Evolutionary conservation across 2,113 vertebrate species (phyloP), one percentile per base, ranked within the genome.

Genomic region (Tragelaphus scriptus): DNA sequence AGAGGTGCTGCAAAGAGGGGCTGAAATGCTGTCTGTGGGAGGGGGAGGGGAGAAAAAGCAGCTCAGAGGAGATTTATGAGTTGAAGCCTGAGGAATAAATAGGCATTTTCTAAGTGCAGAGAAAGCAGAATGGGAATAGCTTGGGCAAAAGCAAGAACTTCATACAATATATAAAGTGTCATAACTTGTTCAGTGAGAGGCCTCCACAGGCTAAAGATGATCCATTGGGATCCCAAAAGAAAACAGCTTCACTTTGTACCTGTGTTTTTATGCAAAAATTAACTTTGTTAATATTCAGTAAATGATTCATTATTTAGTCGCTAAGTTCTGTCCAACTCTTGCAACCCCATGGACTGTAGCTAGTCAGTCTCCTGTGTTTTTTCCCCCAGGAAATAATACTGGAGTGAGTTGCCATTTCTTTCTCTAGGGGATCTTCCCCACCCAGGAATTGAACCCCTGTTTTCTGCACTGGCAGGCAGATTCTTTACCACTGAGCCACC

Each of bases 221-320:
- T 30, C 26, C 59, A 85, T 0, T 95, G 80, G 59, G 90, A 96
- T 58, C 16, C 4, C 85, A 59, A 91, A 55, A 77, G 94, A 96
- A 95, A 90, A 81, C 2, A 89, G 47, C 53, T 30, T 13, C 12
- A 10, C 12, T 75, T 95, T 12, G 36, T 88, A 65, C 26, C 65
- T 94, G 47, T 94, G 47, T 61, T 85, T 82, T 85, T 75, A 75
- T 61, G 40, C 80, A 85, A 95, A 96, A 87, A 53, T n/a, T 88
- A 88, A n/a, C 71, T 56, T 88, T n/a, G 47, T 14, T 93, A 90
- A 93, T 75, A 81, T 90, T 85, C n/a, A 79, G 77, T 44, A 12
- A 59, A 53, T 88, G 84, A 71, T 28, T 61, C 86, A 84, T 75
- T 77, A 44, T 44, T 26, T 44, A 26, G 40, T 77, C 0, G 0